Evolutionary conservation across 2,888 invertebrate genomes (phyloP).

Genomic region (Diarsia rubi): DNA sequence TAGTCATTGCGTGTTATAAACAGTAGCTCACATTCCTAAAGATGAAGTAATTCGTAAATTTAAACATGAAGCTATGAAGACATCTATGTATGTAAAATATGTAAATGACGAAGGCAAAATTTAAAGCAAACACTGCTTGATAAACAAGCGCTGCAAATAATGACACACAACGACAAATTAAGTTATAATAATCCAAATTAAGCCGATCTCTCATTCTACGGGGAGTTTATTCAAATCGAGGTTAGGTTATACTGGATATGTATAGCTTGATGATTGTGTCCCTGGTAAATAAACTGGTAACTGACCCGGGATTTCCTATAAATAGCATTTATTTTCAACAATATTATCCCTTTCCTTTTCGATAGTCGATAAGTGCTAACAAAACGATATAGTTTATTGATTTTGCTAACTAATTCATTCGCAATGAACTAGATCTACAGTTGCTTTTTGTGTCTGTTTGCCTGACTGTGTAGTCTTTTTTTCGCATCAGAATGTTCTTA

Average conservation of each 20-base stretch:
- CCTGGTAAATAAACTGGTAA: neutral
- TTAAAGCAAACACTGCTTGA: neutral
- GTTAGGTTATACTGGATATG: too few relatives aligned
- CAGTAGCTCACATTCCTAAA: neutral
- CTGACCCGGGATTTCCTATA: constrained; percentile 1
- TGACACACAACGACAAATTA: neutral
- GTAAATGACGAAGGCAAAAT: neutral
- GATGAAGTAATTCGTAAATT: constrained; percentile 12
- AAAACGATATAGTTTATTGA: neutral
- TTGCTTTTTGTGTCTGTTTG: neutral
- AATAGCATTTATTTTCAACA: constrained; percentile 10
- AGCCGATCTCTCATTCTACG: too few relatives aligned
- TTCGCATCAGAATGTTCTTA: neutral
- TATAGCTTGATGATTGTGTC: too few relatives aligned
- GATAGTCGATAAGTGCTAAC: neutral
- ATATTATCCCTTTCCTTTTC: constrained; percentile 26
- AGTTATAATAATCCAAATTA: too few relatives aligned
- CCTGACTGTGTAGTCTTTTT: neutral
- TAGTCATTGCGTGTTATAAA: constrained; percentile 3
- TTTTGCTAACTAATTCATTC: neutral
- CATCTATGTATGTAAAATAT: too few relatives aligned
- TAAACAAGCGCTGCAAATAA: neutral
- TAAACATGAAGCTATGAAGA: neutral
- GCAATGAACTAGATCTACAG: neutral
- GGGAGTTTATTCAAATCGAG: too few relatives aligned